Evolutionary conservation across 2,888 invertebrate genomes (phyloP), one percentile per base, ranked within the genome.

Genomic region (Mamestra brassicae): DNA sequence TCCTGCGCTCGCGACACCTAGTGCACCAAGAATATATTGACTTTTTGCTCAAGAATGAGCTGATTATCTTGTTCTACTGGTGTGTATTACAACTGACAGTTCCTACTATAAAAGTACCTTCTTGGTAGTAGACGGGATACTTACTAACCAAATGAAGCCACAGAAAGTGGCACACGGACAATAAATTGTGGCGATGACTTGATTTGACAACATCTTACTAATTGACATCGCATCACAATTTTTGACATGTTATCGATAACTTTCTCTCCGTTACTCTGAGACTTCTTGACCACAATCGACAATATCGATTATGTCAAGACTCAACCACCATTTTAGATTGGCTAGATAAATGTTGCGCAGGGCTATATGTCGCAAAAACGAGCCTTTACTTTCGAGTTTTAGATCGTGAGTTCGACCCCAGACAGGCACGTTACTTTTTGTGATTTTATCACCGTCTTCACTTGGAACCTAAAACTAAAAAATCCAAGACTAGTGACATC

Each of bases 21-120:
- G 34, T 65, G 64, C 64, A 26, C 26, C 26, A 26, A 26, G 26
- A 81, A 84, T 68, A 70, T 52, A 72, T 76, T 70, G 60, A 50
- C 17, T 85, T 81, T 82, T 82, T 81, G 65, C 7, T 4, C 55
- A 47, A 1, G 10, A 47, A 50, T 50, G 60, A 71, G 69, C 65
- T 72, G 81, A 85, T 81, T 85, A 81, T 76, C 83, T 72, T 13
- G 81, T 75, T 80, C 68, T 38, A 69, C 55, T 66, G 13, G 68
- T 71, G 54, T 57, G 36, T 0, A 64, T 54, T 80, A 81, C 34
- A 58, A 38, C 36, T 55, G 74, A 55, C 62, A 58, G 74, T 80
- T 74, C 81, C 84, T 80, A 62, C 80, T 71, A n/a, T 36, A 61
- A 52, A 81, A 61, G 8, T 2, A n/a, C 0, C 38, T 4, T 38